Base-by-base conservation (phyloP, 2,113 vertebrate genomes). In the Pampusana beccarii region DNA sequence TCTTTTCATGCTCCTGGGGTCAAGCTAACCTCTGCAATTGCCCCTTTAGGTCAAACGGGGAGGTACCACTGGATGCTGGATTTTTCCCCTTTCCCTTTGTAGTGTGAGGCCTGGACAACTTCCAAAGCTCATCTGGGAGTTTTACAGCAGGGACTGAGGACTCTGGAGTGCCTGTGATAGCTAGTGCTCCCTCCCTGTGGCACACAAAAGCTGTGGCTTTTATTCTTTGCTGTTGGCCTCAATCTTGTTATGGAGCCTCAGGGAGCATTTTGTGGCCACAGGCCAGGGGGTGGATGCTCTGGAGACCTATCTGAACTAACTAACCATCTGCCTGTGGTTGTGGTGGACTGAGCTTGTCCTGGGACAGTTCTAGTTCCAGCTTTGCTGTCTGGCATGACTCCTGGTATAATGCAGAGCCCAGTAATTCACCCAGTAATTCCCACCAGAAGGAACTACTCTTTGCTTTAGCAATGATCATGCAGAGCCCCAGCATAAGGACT, bases 221-320 rank as follows among this genome's bases (percentile, higher is more conserved):
- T 95, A n/a, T 84, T 93, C 75, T 73, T 89, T 88, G 80, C 42
- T 88, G 56, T 74, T 84, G 64, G 56, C 81, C 80, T 91, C 18
- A 0, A 53, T 80, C 53, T 81, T 78, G 18, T 87, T 91, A 87
- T 29, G 53, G 44, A 75, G 56, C 65, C 42, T 42, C 12, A 13
- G 53, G 65, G 56, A 95, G 36, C 38, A 23, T 67, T 86, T 78
- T 87, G 94, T 60, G 73, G 86, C 58, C 26, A 17, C 0, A 1
- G 40, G 38, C 42, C 60, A 44, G 28, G 4, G 7, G 7, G 10
- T 67, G 56, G 33, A 11, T 80, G 33, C 72, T 81, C 56, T 86
- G 69, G 51, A 93, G 56, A 71, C 2, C 20, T 69, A 62, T 44
- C 62, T 87, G 57, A 86, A 53, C 42, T 67, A 86, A 53, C 36